Conservation (phyloP, 1,140 invertebrate genomes). For the Thrips palmi region DNA sequence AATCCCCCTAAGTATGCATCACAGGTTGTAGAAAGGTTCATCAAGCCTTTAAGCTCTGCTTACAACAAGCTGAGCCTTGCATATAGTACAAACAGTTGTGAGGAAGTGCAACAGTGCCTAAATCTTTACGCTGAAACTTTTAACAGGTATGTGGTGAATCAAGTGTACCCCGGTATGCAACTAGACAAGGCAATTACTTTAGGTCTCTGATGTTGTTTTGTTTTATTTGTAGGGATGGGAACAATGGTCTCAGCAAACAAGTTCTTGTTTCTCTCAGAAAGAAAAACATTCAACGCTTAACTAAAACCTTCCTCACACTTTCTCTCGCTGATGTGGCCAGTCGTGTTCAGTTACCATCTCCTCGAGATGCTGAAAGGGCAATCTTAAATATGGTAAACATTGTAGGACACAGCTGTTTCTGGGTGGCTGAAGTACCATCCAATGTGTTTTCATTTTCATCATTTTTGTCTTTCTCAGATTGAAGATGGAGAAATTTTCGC, state of each 20-base stretch:
- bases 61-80: slow-evolving; percentile 79
- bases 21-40: slow-evolving; percentile 71
- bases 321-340: slow-evolving; percentile 86
- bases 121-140: slow-evolving; percentile 66
- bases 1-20: slow-evolving; percentile 80
- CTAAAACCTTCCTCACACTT: slow-evolving; percentile 91
- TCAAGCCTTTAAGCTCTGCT: slow-evolving; percentile 78
- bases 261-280: slow-evolving; percentile 79
- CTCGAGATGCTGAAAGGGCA: slow-evolving; percentile 80
- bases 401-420: too few relatives aligned
- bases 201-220: neutral
- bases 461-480: slow-evolving; percentile 42
- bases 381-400: slow-evolving; percentile 77
- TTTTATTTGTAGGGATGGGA: slow-evolving; percentile 45
- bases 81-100: slow-evolving; percentile 55
- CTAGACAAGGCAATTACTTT: neutral
- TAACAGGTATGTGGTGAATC: slow-evolving; percentile 23
- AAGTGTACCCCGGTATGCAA: neutral
- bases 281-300: slow-evolving; percentile 91
- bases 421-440: too few relatives aligned
- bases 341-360: slow-evolving; percentile 64
- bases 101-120: slow-evolving; percentile 46
- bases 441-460: slow-evolving; percentile 4
- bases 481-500: slow-evolving; percentile 95
- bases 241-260: slow-evolving; percentile 64